Base-by-base conservation (phyloP, 2,797 vertebrate genomes). In the Amazona ochrocephala region DNA sequence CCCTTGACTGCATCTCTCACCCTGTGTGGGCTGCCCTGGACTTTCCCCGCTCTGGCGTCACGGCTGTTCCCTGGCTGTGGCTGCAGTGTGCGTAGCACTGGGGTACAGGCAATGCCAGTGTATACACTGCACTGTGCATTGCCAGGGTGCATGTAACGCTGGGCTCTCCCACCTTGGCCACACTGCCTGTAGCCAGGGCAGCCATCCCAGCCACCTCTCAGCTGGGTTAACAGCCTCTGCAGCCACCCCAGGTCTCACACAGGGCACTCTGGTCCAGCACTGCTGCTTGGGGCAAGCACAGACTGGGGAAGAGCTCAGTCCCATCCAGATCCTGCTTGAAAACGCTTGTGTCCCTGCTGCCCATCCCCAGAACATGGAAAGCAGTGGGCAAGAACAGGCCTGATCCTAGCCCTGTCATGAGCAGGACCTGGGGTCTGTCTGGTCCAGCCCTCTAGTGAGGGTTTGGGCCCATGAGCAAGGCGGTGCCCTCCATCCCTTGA, bases 21-120 rank as follows among this genome's bases (percentile, higher is more conserved):
- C 50, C 87, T 8, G 42, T 4, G 82, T 51, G 5, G 11, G 50
- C 61, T 65, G 50, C 73, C 64, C 87, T 82, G 96, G 94, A 97
- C 96, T 96, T 97, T 93, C 83, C 56, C 87, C 75, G 3, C 29
- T 76, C 71, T 91, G 94, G 89, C 87, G 90, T 96, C 95, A 96
- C 4, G 17, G 48, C 13, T 82, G 90, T 92, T 93, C 87, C 92
- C 84, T 86, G 87, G 45, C 90, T n/a, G 48, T 8, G 30, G 70
- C 75, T 26, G 64, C 19, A 1, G 50, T 6, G 56, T 83, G 23
- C 4, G 12, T 11, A 62, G 78, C 34, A 4, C 45, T 1, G 4
- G n/a, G 20, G 9, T 19, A 4, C 3, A 11, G 53, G 58, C 1
- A 11, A 64, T 58, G 73, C 68, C 66, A 41, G 68, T 37, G 39